Evolutionary conservation across 2,888 invertebrate genomes (phyloP).

Genomic region (Oscheius sp.): DNA sequence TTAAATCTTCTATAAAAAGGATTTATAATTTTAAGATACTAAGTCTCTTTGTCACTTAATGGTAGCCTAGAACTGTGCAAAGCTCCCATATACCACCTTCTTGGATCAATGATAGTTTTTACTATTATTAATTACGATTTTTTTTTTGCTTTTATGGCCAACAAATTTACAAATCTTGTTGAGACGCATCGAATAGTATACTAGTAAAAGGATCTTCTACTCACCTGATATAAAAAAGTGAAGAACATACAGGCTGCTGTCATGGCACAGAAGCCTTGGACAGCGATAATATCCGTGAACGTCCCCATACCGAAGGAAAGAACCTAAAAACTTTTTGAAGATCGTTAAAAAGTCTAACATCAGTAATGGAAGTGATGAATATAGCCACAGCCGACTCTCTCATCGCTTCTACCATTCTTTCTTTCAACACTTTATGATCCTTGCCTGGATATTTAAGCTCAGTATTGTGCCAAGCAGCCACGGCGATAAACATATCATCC

Average conservation of each 20-base stretch:
- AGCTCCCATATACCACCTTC: too few species aligned
- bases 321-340: slow-evolving; percentile 6
- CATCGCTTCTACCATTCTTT: slow-evolving; percentile 86
- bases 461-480: slow-evolving; percentile 91
- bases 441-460: slow-evolving; percentile 73
- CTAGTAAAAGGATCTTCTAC: not conserved
- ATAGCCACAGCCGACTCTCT: slow-evolving; percentile 93
- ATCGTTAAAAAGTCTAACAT: slow-evolving; percentile 44
- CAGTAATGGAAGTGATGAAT: slow-evolving; percentile 91
- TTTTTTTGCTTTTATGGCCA: slow-evolving; percentile 1
- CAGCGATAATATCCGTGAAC: slow-evolving; percentile 90
- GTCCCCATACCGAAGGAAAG: slow-evolving; percentile 90
- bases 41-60: too few species aligned
- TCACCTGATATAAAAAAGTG: slow-evolving; percentile 86
- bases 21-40: too few species aligned
- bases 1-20: too few species aligned
- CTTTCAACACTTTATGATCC: slow-evolving; percentile 76
- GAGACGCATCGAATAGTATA: too few species aligned
- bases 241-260: slow-evolving; percentile 91
- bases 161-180: too few species aligned
- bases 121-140: too few species aligned
- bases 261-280: slow-evolving; percentile 92
- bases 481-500: slow-evolving; percentile 93
- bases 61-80: too few species aligned
- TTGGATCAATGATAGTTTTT: too few species aligned